Evolutionary conservation across 1,140 invertebrate genomes (phyloP).

Genomic region (Epicauta chinensis): DNA sequence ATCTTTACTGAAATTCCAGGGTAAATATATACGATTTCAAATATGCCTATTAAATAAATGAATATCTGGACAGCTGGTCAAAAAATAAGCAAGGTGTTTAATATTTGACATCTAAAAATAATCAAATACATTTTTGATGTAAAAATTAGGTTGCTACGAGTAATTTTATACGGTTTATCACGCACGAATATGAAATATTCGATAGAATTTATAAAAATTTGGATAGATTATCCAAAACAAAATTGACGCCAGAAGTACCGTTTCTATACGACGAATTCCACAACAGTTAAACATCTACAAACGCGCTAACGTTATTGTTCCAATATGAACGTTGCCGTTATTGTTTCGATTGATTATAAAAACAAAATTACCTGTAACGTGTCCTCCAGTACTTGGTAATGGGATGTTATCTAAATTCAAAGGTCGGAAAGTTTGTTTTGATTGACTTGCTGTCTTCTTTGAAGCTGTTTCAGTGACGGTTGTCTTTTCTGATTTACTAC

Average conservation of each 20-base stretch:
- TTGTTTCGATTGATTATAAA: too few species aligned
- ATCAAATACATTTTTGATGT: slow-evolving; percentile 32
- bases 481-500: slow-evolving; percentile 39
- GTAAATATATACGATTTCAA: neutral
- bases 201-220: slow-evolving; percentile 3
- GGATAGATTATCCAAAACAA: neutral
- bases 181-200: neutral
- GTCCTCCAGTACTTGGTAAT: slow-evolving; percentile 63
- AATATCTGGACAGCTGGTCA: slow-evolving; percentile 21
- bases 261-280: neutral
- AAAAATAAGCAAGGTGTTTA: slow-evolving; percentile 35
- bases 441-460: slow-evolving; percentile 36
- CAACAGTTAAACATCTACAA: neutral
- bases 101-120: slow-evolving; percentile 43
- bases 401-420: slow-evolving; percentile 67
- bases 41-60: slow-evolving; percentile 3
- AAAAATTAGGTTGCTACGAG: slow-evolving; percentile 32
- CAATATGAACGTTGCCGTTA: too few species aligned
- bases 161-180: slow-evolving; percentile 19
- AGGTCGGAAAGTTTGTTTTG: slow-evolving; percentile 50
- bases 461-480: slow-evolving; percentile 28
- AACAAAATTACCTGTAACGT: slow-evolving; percentile 56
- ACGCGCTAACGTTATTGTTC: too few species aligned
- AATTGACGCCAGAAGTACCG: neutral
- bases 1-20: too few species aligned